These are phyloP conservation scores for Physeter macrocephalus DNA, from an alignment of 2,113 vertebrate genomes.

Conservation along the genomic window DNA sequence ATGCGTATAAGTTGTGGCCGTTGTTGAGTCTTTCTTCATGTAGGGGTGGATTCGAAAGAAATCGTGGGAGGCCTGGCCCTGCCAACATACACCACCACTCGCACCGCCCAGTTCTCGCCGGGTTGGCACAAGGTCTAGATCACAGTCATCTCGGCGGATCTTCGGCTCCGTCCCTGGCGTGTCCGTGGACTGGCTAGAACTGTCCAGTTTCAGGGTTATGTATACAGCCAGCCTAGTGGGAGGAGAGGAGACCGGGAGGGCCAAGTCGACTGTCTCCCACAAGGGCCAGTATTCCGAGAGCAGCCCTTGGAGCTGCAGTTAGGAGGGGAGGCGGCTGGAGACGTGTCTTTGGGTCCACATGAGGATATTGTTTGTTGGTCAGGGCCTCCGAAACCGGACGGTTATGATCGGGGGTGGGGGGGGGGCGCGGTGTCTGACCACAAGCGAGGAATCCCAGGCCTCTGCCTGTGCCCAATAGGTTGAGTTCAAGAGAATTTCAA, in stretches of 20 bases:
- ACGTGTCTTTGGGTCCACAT: accelerated
- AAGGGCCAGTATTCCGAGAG: accelerated
- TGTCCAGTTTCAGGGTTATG: not conserved
- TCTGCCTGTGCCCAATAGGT: not conserved
- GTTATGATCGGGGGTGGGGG: not conserved
- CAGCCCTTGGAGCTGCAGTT: not conserved
- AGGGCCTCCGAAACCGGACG: accelerated
- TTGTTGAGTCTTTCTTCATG: not conserved
- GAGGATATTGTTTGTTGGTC: too few relatives aligned
- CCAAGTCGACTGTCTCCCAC: not conserved
- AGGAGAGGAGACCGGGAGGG: not conserved
- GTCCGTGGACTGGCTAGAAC: not conserved
- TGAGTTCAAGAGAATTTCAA: not conserved
- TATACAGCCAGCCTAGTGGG: not conserved
- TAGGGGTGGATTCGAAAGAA: not conserved
- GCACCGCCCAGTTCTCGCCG: accelerated
- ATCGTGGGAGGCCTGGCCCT: not conserved
- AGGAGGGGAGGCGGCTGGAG: too few relatives aligned
- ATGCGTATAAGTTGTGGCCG: not conserved
- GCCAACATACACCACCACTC: not conserved
- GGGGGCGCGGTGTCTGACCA: not conserved
- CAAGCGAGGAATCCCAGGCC: not conserved
- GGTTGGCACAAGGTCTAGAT: not conserved
- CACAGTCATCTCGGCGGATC: not conserved
- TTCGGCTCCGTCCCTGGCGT: not conserved